Evolutionary conservation across 2,888 invertebrate genomes (phyloP).

Genomic region (Cephus sareptanus): DNA sequence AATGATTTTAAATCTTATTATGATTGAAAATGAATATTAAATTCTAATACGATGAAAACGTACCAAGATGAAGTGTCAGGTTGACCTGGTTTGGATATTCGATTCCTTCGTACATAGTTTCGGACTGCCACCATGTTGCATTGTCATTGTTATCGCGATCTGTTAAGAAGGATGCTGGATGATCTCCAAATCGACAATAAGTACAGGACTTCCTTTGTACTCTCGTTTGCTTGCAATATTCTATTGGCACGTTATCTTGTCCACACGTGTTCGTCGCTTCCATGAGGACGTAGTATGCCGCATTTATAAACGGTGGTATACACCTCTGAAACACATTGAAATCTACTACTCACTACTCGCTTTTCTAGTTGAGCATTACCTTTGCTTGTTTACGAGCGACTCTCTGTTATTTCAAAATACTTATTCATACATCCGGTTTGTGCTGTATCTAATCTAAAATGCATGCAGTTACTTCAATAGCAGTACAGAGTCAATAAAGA

Average conservation of each 20-base stretch:
- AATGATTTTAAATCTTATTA: not conserved
- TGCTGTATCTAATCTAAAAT: not conserved
- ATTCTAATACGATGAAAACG: conserved; percentile 41
- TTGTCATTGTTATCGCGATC: conserved; percentile 91
- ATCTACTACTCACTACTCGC: conserved; percentile 25
- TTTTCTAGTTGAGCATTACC: not conserved
- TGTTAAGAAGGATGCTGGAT: conserved; percentile 83
- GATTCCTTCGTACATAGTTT: conserved; percentile 95
- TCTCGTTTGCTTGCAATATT: conserved; percentile 94
- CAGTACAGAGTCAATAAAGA: not conserved
- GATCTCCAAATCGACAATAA: conserved; percentile 77
- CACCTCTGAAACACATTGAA: conserved; percentile 78
- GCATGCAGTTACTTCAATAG: not conserved
- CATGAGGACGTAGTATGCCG: conserved; percentile 89
- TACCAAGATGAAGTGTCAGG: conserved; percentile 88
- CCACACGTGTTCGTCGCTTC: conserved; percentile 98
- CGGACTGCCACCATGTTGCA: conserved; percentile 97
- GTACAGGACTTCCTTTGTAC: conserved; percentile 83
- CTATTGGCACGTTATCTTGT: conserved; percentile 76
- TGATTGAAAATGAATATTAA: not conserved
- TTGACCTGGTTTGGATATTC: conserved; percentile 94
- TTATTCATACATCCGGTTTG: not conserved
- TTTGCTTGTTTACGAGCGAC: not conserved
- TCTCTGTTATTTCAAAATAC: not conserved
- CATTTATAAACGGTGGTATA: conserved; percentile 96